These are phyloP conservation scores for Bradypodion ventrale DNA, from an alignment of 2,797 vertebrate genomes.

Conservation along the genomic window DNA sequence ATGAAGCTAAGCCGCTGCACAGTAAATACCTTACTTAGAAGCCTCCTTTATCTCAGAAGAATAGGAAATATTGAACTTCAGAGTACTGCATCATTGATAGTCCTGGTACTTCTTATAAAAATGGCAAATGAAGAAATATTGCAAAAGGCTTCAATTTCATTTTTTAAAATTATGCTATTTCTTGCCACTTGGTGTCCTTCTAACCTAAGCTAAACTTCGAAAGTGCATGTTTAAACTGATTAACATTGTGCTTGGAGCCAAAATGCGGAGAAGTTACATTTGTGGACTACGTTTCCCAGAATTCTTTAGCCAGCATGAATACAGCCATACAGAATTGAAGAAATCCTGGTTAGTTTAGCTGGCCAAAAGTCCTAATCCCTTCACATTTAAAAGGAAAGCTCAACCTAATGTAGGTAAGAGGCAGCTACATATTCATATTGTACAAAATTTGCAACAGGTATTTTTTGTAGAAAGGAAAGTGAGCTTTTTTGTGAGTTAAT, in stretches of 20 bases:
- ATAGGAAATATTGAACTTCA: neutral
- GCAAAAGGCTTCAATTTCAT: neutral
- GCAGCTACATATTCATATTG: too few species aligned
- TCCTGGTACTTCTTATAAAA: neutral
- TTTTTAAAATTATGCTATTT: slow-evolving; percentile 31
- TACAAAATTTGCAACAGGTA: too few species aligned
- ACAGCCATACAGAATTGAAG: neutral
- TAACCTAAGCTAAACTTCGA: slow-evolving; percentile 48
- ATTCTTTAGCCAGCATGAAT: neutral
- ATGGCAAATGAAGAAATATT: neutral
- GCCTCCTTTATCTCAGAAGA: neutral
- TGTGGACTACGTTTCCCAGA: neutral
- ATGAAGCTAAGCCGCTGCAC: neutral
- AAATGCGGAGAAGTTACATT: neutral
- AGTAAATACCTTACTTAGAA: neutral
- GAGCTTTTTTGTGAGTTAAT: too few species aligned
- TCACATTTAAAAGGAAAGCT: too few species aligned
- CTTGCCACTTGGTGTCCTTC: slow-evolving; percentile 69
- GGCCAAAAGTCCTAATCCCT: too few species aligned
- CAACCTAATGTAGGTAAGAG: too few species aligned
- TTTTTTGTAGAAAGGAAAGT: too few species aligned
- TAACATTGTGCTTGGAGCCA: neutral
- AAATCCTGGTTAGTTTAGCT: too few species aligned
- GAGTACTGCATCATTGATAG: neutral
- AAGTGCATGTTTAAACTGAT: neutral